Evolutionary conservation across 2,888 invertebrate genomes (phyloP), one percentile per base, ranked within the genome.

Genomic region (Conomelus anceps): DNA sequence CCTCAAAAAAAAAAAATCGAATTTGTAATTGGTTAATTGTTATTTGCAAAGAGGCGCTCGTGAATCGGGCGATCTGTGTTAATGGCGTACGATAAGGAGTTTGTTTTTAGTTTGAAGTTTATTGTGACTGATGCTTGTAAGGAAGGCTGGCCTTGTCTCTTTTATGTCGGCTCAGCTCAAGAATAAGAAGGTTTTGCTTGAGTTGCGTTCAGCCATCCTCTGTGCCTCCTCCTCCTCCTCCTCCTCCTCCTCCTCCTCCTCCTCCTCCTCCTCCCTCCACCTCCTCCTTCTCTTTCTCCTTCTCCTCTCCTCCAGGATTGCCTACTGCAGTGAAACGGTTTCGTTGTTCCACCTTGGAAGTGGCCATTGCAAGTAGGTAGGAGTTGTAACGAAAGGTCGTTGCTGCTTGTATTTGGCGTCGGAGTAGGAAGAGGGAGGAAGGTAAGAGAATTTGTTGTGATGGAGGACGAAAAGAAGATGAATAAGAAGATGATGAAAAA

Each of bases 341-440:
- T 63, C 22, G 63, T 63, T 63, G 63, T 24, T 88, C 88, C 9
- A 84, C 41, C 41, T 63, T 88, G 84, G 88, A 88, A 88, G 84
- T 63, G 20, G 88, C 34, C n/a, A 34, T 88, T 22, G 84, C 6
- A n/a, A n/a, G n/a, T 4, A 63, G 63, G 63, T 13, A 17, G 17
- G 11, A 17, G 17, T 34, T 34, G 34, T 34, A 34, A 6, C 1
- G 13, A 34, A 34, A 34, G 34, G 34, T 34, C 34, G 11, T 34
- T 34, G 34, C n/a, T n/a, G n/a, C 34, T 34, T 9, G 34, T 34
- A 34, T 34, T 34, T 34, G 34, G 3, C 17, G 11, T 1, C 17
- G 34, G 34, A 34, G 34, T 9, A 34, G 13, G 17, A 34, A 17
- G 13, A 34, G 34, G 34, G 17, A 13, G 13, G 34, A 34, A 13